Evolutionary conservation across 1,140 invertebrate species (phyloP).

Genomic region (Bombyx mandarina): DNA sequence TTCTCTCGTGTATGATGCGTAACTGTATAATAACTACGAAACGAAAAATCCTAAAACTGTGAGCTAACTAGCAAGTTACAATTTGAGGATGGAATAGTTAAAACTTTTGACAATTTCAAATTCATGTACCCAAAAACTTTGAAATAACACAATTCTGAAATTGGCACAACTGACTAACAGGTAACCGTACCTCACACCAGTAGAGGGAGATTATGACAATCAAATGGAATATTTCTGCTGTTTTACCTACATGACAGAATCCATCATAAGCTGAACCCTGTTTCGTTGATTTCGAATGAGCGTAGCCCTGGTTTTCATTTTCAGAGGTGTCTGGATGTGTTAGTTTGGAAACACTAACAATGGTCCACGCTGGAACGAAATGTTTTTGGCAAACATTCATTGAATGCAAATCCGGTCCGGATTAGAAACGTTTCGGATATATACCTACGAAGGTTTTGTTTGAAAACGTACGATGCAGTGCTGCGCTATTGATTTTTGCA

Average conservation of each 20-base stretch:
- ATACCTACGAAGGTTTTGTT: not conserved
- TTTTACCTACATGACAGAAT: slow-evolving; percentile 2
- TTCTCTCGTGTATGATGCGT: no score
- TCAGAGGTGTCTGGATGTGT: not conserved
- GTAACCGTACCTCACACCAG: no score
- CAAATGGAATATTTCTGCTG: slow-evolving; percentile 5
- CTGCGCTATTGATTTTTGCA: not conserved
- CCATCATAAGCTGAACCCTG: slow-evolving; percentile 2
- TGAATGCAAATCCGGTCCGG: slow-evolving; percentile 7
- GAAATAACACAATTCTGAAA: no score
- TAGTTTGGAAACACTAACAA: slow-evolving; percentile 5
- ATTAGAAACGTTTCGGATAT: slow-evolving; percentile 3
- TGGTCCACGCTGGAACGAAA: slow-evolving; percentile 2
- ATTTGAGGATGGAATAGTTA: no score
- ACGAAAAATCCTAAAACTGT: no score
- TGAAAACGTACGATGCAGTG: not conserved
- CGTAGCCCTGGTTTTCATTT: not conserved
- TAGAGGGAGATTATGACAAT: not conserved
- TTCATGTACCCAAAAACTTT: no score
- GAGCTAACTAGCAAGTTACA: no score
- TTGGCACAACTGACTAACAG: no score
- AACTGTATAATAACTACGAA: no score
- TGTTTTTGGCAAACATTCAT: slow-evolving; percentile 9
- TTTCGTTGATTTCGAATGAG: not conserved
- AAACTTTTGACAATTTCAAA: no score